Percentiles rank a stretch among this genome's conserved stretches.
These are phyloP conservation scores for Kryptolebias marmoratus DNA, from an alignment of 2,113 vertebrate genomes.

Conservation along the genomic window DNA sequence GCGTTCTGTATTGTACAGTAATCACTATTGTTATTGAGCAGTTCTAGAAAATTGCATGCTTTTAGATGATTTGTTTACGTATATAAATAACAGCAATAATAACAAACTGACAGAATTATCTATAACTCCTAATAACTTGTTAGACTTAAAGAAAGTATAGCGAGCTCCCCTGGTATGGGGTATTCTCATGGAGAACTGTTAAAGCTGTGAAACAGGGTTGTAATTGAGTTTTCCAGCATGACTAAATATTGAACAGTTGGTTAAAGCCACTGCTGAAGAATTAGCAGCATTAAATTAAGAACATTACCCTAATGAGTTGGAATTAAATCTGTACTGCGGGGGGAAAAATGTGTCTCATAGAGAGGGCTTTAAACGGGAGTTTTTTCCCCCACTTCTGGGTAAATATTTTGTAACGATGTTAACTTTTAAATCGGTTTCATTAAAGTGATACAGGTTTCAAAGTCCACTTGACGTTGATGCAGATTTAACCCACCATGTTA, in stretches of 20 bases:
- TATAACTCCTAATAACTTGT: neutral
- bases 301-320: conserved; percentile 26
- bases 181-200: neutral
- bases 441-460: conserved; percentile 12
- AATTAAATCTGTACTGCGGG: conserved; percentile 15
- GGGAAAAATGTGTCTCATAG: conserved; percentile 32
- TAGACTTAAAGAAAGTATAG: neutral
- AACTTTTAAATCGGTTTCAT: conserved; percentile 8
- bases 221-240: conserved; percentile 20
- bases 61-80: neutral
- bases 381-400: conserved; percentile 5
- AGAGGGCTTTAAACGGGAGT: neutral
- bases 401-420: conserved; percentile 4
- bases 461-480: conserved; percentile 2
- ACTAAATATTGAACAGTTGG: conserved; percentile 12
- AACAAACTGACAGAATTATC: neutral
- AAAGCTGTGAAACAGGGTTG: neutral
- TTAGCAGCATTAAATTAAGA: conserved; percentile 31
- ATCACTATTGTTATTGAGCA: neutral
- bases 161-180: neutral
- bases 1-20: neutral
- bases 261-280: conserved; percentile 18
- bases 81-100: neutral
- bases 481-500: neutral
- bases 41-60: neutral